Evolutionary conservation across 2,113 vertebrate genomes (phyloP).

Genomic region (Clupea harengus): DNA sequence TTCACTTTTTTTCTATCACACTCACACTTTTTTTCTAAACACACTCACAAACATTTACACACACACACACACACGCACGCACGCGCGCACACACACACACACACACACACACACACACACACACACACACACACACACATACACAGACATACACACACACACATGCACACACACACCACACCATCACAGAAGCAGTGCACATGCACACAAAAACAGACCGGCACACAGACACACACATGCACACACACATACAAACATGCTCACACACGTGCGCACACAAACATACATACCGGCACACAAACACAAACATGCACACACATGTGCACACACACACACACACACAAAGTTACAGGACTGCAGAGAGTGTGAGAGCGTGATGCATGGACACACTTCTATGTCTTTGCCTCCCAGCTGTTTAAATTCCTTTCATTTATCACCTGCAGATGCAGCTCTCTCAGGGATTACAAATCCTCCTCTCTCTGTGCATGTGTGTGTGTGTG

Average conservation of each 20-base stretch:
- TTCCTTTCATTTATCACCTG: background rate
- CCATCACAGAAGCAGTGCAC: too few species aligned
- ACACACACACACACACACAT: slow-evolving; percentile 16
- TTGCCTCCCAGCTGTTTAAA: background rate
- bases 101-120: background rate
- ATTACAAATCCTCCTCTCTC: background rate
- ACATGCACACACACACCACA: background rate
- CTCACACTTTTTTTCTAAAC: too few species aligned
- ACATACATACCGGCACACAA: background rate
- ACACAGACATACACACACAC: background rate
- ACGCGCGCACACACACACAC: too few species aligned
- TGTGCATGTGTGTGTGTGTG: background rate
- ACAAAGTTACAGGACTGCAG: background rate
- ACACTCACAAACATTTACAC: background rate
- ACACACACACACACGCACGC: too few species aligned
- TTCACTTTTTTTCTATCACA: slow-evolving; percentile 44
- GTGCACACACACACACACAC: background rate
- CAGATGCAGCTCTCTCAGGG: slow-evolving; percentile 15
- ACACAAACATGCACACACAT: background rate
- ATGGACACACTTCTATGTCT: background rate
- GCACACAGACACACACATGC: too few species aligned
- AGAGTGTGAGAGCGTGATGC: background rate
- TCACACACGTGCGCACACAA: too few species aligned
- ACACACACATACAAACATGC: slow-evolving; percentile 15
- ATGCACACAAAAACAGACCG: too few species aligned